Percentiles rank a stretch among this genome's conserved stretches.
These are phyloP conservation scores for Onychostoma macrolepis DNA, from an alignment of 2,113 vertebrate species.

Conservation along the genomic window DNA sequence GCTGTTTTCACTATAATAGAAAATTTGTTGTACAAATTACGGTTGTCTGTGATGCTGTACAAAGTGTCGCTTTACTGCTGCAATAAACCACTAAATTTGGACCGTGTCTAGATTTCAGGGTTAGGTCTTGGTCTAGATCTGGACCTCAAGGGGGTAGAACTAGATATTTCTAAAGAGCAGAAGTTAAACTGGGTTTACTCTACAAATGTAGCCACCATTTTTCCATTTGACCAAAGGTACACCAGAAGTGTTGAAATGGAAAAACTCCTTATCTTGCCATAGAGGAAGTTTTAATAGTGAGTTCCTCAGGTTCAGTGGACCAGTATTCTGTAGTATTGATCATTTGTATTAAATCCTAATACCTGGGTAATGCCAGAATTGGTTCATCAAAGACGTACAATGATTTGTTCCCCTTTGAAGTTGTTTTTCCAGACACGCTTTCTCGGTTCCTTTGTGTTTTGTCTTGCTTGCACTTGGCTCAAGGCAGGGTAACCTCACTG, in stretches of 20 bases:
- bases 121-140: not conserved
- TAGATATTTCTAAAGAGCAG: not conserved
- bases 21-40: not conserved
- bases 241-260: not conserved
- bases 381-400: not conserved
- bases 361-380: not conserved
- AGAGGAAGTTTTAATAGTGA: not conserved
- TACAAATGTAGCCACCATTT: not conserved
- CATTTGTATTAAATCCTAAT: not conserved
- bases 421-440: constrained; percentile 19
- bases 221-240: not conserved
- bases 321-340: not conserved
- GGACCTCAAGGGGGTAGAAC: not conserved
- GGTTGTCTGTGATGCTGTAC: not conserved
- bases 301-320: not conserved
- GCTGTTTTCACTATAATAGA: not conserved
- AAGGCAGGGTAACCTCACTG: constrained; percentile 41
- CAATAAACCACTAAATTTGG: not conserved
- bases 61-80: not conserved
- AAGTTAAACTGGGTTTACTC: not conserved
- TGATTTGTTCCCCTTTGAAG: constrained; percentile 15
- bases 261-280: not conserved
- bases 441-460: constrained; percentile 26
- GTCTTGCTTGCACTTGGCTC: constrained; percentile 23
- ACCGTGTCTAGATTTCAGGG: not conserved